These are phyloP conservation scores for Drosophila fulvimacula DNA, from an alignment of 2,888 invertebrate species.

Conservation along the genomic window DNA sequence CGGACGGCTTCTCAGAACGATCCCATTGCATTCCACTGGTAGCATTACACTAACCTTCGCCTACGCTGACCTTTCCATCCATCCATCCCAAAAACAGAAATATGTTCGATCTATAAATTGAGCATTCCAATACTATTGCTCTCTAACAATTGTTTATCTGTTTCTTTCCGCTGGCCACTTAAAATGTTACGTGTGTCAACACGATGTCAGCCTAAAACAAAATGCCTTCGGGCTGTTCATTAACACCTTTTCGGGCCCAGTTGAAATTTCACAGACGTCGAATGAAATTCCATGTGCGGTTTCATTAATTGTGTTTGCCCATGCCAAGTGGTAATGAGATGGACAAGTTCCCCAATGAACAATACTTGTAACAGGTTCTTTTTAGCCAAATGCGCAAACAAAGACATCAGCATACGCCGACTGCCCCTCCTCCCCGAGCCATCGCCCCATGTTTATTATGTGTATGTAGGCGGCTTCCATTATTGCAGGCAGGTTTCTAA, in stretches of 20 bases:
- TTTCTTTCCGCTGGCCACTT: constrained; percentile 56
- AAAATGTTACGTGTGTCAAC: constrained; percentile 73
- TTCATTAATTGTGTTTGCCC: constrained; percentile 78
- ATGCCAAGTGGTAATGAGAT: constrained; percentile 70
- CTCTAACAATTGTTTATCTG: constrained; percentile 66
- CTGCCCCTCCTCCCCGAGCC: neutral
- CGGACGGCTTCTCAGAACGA: constrained; percentile 28
- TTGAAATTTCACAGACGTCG: constrained; percentile 48
- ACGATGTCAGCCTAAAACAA: constrained; percentile 68
- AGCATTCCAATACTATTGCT: constrained; percentile 53
- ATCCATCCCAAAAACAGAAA: neutral
- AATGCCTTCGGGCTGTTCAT: constrained; percentile 72
- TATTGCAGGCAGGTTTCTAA: constrained; percentile 60
- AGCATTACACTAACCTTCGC: constrained; percentile 18
- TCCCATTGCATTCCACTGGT: constrained; percentile 34
- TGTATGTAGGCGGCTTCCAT: constrained; percentile 52
- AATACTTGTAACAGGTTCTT: constrained; percentile 70
- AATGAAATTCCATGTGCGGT: constrained; percentile 70
- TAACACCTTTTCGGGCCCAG: constrained; percentile 67
- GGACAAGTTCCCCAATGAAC: constrained; percentile 43
- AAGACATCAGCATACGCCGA: constrained; percentile 40
- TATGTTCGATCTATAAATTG: neutral
- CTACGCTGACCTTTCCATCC: constrained; percentile 42
- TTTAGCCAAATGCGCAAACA: constrained; percentile 48
- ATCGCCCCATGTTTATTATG: neutral